phyloP scores from a whole-genome alignment of 1,140 invertebrate species.

The Ylistrum balloti region DNA sequence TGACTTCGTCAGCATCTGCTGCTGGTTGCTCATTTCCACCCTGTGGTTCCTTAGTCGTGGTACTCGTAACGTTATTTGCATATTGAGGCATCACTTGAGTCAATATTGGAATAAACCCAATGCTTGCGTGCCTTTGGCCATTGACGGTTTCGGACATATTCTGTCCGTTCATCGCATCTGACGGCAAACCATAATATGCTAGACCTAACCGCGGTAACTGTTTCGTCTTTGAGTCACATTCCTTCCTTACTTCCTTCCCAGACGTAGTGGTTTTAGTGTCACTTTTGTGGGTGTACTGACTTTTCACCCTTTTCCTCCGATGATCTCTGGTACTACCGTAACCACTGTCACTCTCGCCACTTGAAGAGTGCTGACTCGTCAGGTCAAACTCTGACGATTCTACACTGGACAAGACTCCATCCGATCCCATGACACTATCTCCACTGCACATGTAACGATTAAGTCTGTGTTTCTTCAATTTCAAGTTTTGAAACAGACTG shows the following conservation, averaged over 20 bases:
- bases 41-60: neutral
- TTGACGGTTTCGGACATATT: neutral
- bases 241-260: neutral
- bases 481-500: conserved; percentile 70
- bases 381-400: conserved; percentile 60
- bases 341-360: conserved; percentile 59
- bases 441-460: conserved; percentile 59
- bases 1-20: neutral
- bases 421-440: neutral
- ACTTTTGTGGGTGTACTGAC: conserved; percentile 54
- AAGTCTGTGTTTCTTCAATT: conserved; percentile 69
- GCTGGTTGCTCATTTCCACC: neutral
- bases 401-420: neutral
- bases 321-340: conserved; percentile 57
- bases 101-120: neutral
- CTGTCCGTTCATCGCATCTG: neutral
- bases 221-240: neutral
- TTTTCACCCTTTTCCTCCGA: neutral
- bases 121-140: neutral
- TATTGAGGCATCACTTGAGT: neutral
- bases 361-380: conserved; percentile 42
- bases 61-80: neutral
- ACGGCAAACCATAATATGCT: neutral
- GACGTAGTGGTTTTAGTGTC: conserved; percentile 44
- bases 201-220: neutral